Base-by-base conservation (phyloP, 2,113 vertebrate species). In the Tetrao urogallus region DNA sequence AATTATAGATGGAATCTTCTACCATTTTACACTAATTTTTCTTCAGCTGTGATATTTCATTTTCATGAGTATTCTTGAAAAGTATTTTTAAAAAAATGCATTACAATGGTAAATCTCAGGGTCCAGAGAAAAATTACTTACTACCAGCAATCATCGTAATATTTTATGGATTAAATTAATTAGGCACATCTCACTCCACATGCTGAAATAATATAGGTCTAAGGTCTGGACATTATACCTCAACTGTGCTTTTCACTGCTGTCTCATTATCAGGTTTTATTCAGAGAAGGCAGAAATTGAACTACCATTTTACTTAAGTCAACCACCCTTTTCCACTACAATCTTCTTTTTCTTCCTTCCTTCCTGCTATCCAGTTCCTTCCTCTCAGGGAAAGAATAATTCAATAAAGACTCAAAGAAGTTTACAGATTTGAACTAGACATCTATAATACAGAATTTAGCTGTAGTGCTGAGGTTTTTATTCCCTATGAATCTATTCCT, bases 131-230 rank as follows among this genome's bases (percentile, higher is more conserved):
- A 74, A 88, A 25, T 34, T 72, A 58, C 34, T 69, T 89, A 79
- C 15, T 42, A 43, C 75, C 32, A 71, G 13, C 18, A 82, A 73
- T 65, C 36, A 42, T 32, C 21, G 60, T 74, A 88, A 81, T 85
- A 74, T 66, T 91, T 87, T 82, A 21, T 50, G n/a, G 73, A 19
- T 76, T 88, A 85, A 73, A 89, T 28, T 50, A 92, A 78, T 32
- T 45, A 43, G 27, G 60, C 12, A 61, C 11, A 43, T 45, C 14
- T 89, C 43, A 2, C 15, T 65, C 78, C 19, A 40, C 1, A 0
- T 8, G 5, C 30, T 82, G 20, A 63, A n/a, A 52, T 36, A 65
- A 36, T 13, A 32, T 2, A 1, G 25, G 15, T 65, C 63, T 61
- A 48, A 21, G 48, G 54, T 40, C 36, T 77, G 60, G 48, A 50